Percentiles rank a stretch among this genome's conserved stretches.
phyloP scores from a whole-genome alignment of 2,797 vertebrate species.

The Chloroceryle inda region DNA sequence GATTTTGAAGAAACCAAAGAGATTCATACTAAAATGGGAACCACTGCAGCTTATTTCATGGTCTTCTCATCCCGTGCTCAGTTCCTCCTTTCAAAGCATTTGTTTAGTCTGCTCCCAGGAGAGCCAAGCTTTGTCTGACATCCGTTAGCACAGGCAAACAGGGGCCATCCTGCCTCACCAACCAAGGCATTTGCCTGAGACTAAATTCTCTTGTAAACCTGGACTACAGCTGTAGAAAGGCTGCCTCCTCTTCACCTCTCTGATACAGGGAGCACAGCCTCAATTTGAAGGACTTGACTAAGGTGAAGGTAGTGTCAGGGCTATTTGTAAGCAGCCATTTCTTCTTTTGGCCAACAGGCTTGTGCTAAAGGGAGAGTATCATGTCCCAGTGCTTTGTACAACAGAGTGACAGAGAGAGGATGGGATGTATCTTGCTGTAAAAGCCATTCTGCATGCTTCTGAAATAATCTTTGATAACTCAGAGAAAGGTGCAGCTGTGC shows the following conservation, averaged over 20 bases:
- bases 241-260: not conserved
- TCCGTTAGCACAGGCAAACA: fast-evolving
- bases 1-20: not conserved
- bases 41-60: not conserved
- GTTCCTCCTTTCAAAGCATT: not conserved
- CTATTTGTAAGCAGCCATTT: not conserved
- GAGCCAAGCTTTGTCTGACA: not conserved
- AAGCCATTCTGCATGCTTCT: not conserved
- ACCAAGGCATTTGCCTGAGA: not conserved
- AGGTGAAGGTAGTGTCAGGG: not conserved
- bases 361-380: not conserved
- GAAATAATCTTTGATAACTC: constrained; percentile 50
- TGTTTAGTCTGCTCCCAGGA: not conserved
- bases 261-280: not conserved
- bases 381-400: not conserved
- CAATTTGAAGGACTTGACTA: not conserved
- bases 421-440: not conserved
- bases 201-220: not conserved
- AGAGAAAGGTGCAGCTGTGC: constrained; percentile 63
- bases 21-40: not conserved
- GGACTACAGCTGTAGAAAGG: not conserved
- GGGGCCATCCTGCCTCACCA: not conserved
- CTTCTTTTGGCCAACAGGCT: not conserved
- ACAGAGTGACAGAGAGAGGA: not conserved
- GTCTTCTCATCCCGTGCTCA: not conserved